Percentiles rank a stretch among this genome's conserved stretches.
Evolutionary conservation across 2,888 invertebrate genomes (phyloP).

Genomic region (Panzeria rudis): DNA sequence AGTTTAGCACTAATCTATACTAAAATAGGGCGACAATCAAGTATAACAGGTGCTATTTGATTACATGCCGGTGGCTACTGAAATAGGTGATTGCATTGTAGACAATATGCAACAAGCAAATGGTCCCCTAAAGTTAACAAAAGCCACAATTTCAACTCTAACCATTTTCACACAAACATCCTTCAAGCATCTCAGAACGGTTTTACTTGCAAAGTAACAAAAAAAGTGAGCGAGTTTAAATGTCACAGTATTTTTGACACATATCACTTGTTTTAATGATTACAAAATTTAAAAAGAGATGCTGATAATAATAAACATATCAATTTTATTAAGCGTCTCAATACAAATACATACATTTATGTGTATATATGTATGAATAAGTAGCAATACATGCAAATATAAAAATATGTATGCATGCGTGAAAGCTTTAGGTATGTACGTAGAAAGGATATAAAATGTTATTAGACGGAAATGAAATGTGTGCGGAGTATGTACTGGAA

Average conservation of each 20-base stretch:
- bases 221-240: neutral
- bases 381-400: neutral
- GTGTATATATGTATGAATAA: neutral
- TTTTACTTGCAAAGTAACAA: neutral
- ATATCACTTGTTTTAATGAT: constrained; percentile 9
- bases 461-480: constrained; percentile 15
- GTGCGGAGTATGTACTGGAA: neutral
- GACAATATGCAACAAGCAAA: too few species aligned
- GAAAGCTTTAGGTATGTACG: neutral
- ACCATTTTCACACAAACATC: neutral
- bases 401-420: neutral
- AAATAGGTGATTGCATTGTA: too few species aligned
- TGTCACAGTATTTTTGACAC: constrained; percentile 13
- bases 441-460: constrained; percentile 22
- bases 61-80: too few species aligned
- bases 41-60: too few species aligned
- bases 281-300: neutral
- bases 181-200: too few species aligned
- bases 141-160: neutral
- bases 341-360: neutral
- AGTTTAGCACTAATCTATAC: too few species aligned
- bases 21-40: too few species aligned
- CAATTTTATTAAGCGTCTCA: constrained; percentile 34
- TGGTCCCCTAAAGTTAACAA: too few species aligned
- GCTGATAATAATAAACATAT: constrained; percentile 42